Conservation (phyloP, 2,113 vertebrate species). For the Xenus cinereus region DNA sequence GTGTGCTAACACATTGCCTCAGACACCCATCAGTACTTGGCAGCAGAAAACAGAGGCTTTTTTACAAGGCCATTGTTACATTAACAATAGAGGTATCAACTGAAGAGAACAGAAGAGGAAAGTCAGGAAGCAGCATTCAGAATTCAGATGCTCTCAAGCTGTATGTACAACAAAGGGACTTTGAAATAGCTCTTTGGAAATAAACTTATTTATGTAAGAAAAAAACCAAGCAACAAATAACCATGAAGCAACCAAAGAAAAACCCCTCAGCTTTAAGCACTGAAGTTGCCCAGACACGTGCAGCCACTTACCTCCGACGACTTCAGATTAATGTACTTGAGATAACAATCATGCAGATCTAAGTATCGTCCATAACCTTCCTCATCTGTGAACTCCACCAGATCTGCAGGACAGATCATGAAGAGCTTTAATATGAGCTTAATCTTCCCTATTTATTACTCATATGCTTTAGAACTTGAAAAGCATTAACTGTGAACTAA, state of each 20-base stretch:
- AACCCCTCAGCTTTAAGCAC: neutral
- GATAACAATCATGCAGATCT: slow-evolving; percentile 95
- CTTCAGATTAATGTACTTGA: slow-evolving; percentile 97
- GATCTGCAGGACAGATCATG: slow-evolving; percentile 69
- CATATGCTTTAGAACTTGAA: neutral
- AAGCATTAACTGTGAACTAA: neutral
- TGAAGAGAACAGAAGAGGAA: neutral
- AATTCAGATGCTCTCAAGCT: neutral
- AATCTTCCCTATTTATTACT: neutral
- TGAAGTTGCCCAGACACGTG: neutral
- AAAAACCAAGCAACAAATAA: neutral
- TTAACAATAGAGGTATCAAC: accelerated
- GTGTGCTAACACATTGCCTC: accelerated
- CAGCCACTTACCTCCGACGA: slow-evolving; percentile 82
- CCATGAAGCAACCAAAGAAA: neutral
- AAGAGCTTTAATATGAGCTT: neutral
- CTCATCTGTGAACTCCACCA: slow-evolving; percentile 98
- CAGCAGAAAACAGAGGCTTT: neutral
- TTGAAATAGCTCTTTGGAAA: neutral
- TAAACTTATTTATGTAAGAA: neutral
- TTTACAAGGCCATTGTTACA: too few species aligned
- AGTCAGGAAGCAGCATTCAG: neutral
- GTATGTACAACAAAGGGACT: neutral
- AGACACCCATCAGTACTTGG: neutral
- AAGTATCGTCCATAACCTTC: slow-evolving; percentile 96